Evolutionary conservation across 2,797 vertebrate species (phyloP).

Genomic region (Leptodactylus fallax): DNA sequence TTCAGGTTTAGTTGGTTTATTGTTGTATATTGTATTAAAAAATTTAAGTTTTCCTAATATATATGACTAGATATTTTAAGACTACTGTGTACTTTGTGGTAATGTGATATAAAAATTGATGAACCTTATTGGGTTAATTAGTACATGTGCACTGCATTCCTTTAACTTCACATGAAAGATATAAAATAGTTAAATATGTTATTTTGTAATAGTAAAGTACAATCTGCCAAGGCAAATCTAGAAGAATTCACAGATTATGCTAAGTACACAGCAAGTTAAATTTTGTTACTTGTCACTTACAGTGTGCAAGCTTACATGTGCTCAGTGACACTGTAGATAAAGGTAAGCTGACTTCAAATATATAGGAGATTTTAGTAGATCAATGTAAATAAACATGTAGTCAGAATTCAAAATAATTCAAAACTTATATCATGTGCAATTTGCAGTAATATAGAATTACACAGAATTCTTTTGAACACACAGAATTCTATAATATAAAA

Average conservation of each 20-base stretch:
- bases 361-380: too few species aligned
- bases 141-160: not conserved
- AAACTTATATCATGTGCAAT: too few species aligned
- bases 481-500: too few species aligned
- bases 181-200: not conserved
- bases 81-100: not conserved
- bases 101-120: not conserved
- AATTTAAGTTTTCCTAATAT: not conserved
- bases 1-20: too few species aligned
- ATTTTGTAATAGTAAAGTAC: not conserved
- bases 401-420: too few species aligned
- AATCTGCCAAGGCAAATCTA: not conserved
- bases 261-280: not conserved
- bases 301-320: not conserved
- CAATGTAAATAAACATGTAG: too few species aligned
- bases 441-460: too few species aligned
- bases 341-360: not conserved
- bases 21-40: not conserved
- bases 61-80: not conserved
- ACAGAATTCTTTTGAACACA: too few species aligned
- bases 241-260: not conserved
- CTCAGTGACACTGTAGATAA: not conserved
- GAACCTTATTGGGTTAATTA: not conserved
- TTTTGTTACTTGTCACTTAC: not conserved
- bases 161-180: too few species aligned